A percentile compares a stretch with the other conserved stretches of the same genome.
Conservation (phyloP, 2,797 vertebrate species). For the Oryzias sinensis region DNA sequence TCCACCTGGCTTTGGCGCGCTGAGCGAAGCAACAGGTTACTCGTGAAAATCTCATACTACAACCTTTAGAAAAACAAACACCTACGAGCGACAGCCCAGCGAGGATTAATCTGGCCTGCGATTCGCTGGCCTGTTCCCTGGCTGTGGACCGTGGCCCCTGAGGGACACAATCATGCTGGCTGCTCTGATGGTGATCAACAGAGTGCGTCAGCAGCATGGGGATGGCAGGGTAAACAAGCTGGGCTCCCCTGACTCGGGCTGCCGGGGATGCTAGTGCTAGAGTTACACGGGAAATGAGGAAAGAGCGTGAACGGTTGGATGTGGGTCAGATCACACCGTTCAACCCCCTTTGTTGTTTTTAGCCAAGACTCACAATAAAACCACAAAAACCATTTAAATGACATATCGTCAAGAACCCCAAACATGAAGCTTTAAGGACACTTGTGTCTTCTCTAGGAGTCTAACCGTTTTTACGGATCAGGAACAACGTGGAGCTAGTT, state of each 20-base stretch:
- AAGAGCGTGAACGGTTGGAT: too few relatives aligned
- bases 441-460: too few relatives aligned
- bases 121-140: conserved; percentile 57
- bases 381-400: too few relatives aligned
- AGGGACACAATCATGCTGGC: conserved; percentile 40
- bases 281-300: background rate
- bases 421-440: too few relatives aligned
- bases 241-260: conserved; percentile 40
- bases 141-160: conserved; percentile 38
- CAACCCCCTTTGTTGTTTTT: too few relatives aligned
- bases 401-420: too few relatives aligned
- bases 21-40: conserved; percentile 65
- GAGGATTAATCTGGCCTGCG: conserved; percentile 40
- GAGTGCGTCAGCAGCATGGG: conserved; percentile 67
- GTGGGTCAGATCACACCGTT: too few relatives aligned
- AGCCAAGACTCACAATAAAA: too few relatives aligned
- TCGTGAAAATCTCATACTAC: conserved; percentile 61
- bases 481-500: too few relatives aligned
- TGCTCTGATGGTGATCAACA: conserved; percentile 55
- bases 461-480: too few relatives aligned
- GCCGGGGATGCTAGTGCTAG: conserved; percentile 35
- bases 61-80: conserved; percentile 73
- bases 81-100: conserved; percentile 50
- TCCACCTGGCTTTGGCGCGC: conserved; percentile 27
- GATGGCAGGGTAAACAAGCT: conserved; percentile 69